phyloP scores from a whole-genome alignment of 2,888 invertebrate species.

The Amphipoea oculea region DNA sequence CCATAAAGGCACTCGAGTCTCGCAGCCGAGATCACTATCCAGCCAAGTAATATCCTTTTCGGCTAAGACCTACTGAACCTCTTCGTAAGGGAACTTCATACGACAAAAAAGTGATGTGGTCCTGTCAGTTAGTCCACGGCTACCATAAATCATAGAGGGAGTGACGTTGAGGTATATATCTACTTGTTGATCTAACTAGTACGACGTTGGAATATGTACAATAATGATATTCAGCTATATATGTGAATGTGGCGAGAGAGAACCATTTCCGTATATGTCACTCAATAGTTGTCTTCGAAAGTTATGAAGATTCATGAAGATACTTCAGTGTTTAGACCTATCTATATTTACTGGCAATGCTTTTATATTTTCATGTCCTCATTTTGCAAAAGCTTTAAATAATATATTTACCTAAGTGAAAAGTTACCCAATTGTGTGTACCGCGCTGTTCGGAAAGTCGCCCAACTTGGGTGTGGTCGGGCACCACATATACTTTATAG shows the following conservation, averaged over 20 bases:
- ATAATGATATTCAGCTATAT: slow-evolving; percentile 50
- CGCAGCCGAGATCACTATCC: slow-evolving; percentile 79
- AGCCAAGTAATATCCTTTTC: slow-evolving; percentile 83
- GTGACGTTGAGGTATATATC: slow-evolving; percentile 68
- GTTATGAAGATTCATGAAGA: slow-evolving; percentile 15
- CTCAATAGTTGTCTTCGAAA: slow-evolving; percentile 41
- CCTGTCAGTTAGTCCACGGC: slow-evolving; percentile 69
- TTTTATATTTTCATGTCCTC: neutral
- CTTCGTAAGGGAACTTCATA: slow-evolving; percentile 70
- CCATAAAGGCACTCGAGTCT: slow-evolving; percentile 70
- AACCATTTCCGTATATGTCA: slow-evolving; percentile 50
- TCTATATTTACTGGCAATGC: slow-evolving; percentile 2
- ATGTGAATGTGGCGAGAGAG: slow-evolving; percentile 24
- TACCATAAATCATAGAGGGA: slow-evolving; percentile 78
- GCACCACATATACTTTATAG: slow-evolving; percentile 60
- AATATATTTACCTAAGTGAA: slow-evolving; percentile 25
- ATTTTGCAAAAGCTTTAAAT: slow-evolving; percentile 12
- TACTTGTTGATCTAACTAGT: slow-evolving; percentile 76
- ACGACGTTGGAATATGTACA: slow-evolving; percentile 49
- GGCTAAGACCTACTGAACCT: slow-evolving; percentile 73
- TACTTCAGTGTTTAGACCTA: neutral
- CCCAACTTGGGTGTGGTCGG: slow-evolving; percentile 53
- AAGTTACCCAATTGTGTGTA: slow-evolving; percentile 44
- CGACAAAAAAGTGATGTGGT: slow-evolving; percentile 72
- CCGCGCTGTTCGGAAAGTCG: slow-evolving; percentile 57